Base-by-base conservation (phyloP, 2,113 vertebrate species). In the Trachemys scripta region DNA sequence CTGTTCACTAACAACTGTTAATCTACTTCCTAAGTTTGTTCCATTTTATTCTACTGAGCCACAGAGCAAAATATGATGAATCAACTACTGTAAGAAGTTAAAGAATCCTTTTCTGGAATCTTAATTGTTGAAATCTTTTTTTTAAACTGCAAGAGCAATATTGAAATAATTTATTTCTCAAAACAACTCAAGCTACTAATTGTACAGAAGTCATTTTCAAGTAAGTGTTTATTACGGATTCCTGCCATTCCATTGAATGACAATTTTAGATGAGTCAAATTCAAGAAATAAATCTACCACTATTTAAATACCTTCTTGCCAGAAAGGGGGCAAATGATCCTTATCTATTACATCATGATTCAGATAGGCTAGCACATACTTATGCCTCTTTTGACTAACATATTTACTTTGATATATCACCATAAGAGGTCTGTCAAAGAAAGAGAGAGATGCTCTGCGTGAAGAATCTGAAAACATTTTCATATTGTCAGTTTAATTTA, bases 351-450 rank as follows among this genome's bases (percentile, higher is more conserved):
- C 10, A 38, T 38, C 47, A 35, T 31, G 31, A 87, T 49, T 91
- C 16, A 54, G 59, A 1, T 38, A 49, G 19, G 54, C 83, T 80
- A 93, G 47, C 76, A 42, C 0, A 88, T 16, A 51, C 75, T 53
- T 78, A 42, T 49, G 51, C n/a, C 25, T 10, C 17, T 90, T 88
- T 9, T 87, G 45, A 51, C 22, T 29, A 56, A 78, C 24, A 47
- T 27, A 78, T 45, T 76, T 76, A 76, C 75, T 47, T 7, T 27
- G 24, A 47, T 45, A 47, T 25, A 82, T 35, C 69, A 94, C 29
- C 85, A 96, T 90, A 95, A 57, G 82, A 95, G 50, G 51, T 75
- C 59, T 95, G 89, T 90, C 87, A 96, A 92, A 97, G 90, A 92
- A 94, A 91, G 88, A 95, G 94, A 85, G 1, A 47, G 20, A 88